Evolutionary conservation across 1,140 invertebrate species (phyloP).

Genomic region (Euura lappo): DNA sequence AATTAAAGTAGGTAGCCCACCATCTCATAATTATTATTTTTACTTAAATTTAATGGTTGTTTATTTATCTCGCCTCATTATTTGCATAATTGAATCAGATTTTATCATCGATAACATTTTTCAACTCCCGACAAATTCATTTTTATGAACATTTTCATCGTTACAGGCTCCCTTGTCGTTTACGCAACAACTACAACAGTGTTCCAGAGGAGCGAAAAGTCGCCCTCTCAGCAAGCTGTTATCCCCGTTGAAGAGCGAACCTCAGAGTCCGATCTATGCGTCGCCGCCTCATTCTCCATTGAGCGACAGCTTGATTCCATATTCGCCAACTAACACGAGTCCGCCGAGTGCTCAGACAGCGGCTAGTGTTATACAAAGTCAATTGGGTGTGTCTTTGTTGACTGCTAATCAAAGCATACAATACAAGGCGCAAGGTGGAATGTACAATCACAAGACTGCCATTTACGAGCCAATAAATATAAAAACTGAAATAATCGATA

Average conservation of each 20-base stretch:
- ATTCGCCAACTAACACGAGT: constrained; percentile 57
- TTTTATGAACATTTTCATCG: constrained; percentile 27
- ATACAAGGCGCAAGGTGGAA: constrained; percentile 48
- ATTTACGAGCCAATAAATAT: constrained; percentile 59
- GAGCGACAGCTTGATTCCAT: constrained; percentile 67
- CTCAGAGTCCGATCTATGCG: constrained; percentile 81
- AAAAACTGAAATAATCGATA: constrained; percentile 53
- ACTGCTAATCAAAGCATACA: constrained; percentile 53
- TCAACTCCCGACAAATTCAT: constrained; percentile 27
- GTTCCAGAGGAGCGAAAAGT: constrained; percentile 64
- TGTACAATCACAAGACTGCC: constrained; percentile 50
- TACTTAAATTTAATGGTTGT: neutral
- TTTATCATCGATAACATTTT: neutral
- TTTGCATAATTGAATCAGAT: neutral
- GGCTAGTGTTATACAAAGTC: constrained; percentile 55
- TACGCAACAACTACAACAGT: constrained; percentile 79
- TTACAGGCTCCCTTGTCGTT: constrained; percentile 68
- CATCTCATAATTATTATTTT: neutral
- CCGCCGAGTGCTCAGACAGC: constrained; percentile 57
- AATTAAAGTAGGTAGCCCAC: constrained; percentile 43
- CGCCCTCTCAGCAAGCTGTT: constrained; percentile 67
- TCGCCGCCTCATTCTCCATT: constrained; percentile 84
- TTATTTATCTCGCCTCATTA: neutral
- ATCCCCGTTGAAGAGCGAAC: constrained; percentile 76
- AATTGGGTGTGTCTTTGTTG: constrained; percentile 53